Percentiles rank a stretch among this genome's conserved stretches.
phyloP scores from a whole-genome alignment of 2,113 vertebrate genomes.

The Heterocephalus glaber region DNA sequence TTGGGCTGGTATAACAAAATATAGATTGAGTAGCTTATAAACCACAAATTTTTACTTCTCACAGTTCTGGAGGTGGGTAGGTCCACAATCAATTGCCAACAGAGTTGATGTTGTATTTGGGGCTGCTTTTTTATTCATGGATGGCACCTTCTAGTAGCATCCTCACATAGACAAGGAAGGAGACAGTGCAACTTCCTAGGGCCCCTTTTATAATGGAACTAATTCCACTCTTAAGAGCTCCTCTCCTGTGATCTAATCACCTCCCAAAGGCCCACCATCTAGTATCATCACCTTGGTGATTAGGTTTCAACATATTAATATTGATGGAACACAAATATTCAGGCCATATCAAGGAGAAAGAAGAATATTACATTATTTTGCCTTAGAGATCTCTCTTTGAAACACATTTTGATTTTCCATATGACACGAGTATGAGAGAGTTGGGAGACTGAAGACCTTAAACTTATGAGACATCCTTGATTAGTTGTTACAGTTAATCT shows the following conservation, averaged over 20 bases:
- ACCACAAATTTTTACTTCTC: neutral
- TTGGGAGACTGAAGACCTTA: neutral
- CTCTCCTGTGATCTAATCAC: neutral
- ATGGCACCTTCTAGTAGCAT: neutral
- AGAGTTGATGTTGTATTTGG: neutral
- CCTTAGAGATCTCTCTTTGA: neutral
- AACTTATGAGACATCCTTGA: neutral
- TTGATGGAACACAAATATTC: neutral
- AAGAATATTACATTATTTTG: neutral
- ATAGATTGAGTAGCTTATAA: neutral
- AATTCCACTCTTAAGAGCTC: neutral
- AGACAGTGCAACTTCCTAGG: neutral
- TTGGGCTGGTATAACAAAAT: neutral
- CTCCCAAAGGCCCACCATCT: neutral
- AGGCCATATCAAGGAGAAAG: neutral
- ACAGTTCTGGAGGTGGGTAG: neutral
- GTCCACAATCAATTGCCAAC: neutral
- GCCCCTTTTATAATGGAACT: neutral
- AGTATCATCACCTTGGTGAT: neutral
- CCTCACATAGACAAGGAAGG: neutral
- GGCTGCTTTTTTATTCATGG: neutral
- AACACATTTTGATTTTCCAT: neutral
- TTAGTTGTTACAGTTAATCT: neutral
- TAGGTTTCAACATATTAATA: neutral
- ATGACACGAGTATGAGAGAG: neutral